Evolutionary conservation across 2,113 vertebrate species (phyloP).

Genomic region (Eptesicus fuscus): DNA sequence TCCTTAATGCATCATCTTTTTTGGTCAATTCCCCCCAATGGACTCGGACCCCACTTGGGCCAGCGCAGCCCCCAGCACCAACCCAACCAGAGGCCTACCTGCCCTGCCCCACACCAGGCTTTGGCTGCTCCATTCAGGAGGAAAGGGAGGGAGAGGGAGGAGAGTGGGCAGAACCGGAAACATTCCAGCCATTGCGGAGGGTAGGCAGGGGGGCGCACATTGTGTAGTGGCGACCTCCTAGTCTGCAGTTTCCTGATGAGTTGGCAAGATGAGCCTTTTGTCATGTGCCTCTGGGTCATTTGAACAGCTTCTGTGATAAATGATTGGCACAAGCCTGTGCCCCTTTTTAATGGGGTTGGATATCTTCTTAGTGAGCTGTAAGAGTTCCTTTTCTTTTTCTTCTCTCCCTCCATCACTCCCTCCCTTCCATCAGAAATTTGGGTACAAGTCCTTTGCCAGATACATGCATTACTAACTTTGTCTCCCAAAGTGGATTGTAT

Average conservation of each 20-base stretch:
- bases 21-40: not conserved
- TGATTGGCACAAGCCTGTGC: not conserved
- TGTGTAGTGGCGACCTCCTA: not conserved
- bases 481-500: not conserved
- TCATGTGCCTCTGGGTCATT: not conserved
- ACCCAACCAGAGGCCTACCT: not conserved
- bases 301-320: not conserved
- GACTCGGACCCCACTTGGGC: not conserved
- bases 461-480: not conserved
- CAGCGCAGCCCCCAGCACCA: not conserved
- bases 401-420: not conserved
- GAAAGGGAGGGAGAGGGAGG: not conserved
- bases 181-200: no score
- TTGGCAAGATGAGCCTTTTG: not conserved
- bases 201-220: no score
- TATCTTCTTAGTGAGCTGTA: not conserved
- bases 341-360: not conserved
- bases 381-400: not conserved
- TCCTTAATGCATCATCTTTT: not conserved
- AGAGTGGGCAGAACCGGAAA: no score
- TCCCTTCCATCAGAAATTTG: not conserved
- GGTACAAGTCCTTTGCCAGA: not conserved
- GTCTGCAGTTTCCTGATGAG: not conserved
- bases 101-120: not conserved
- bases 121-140: not conserved